phyloP scores from a whole-genome alignment of 2,797 vertebrate genomes.

The Erethizon dorsatum region DNA sequence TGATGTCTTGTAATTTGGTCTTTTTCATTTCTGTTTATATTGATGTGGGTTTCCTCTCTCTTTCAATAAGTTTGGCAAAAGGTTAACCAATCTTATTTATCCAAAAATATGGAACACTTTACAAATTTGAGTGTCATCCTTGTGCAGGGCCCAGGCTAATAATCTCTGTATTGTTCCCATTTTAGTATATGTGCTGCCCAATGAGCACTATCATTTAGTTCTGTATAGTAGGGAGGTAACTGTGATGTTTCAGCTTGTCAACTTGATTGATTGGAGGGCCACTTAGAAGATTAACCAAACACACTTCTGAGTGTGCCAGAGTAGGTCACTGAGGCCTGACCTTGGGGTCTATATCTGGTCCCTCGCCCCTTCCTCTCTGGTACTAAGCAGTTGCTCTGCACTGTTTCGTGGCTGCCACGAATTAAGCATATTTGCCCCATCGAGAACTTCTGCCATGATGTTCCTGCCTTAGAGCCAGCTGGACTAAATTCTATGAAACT shows the following conservation, averaged over 20 bases:
- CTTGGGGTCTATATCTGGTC: background rate
- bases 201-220: background rate
- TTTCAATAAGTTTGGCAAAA: background rate
- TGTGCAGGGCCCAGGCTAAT: background rate
- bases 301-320: background rate
- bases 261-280: background rate
- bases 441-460: background rate
- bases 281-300: background rate
- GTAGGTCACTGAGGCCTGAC: background rate
- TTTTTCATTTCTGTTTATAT: background rate
- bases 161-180: no score
- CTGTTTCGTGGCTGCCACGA: background rate
- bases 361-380: background rate
- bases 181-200: background rate
- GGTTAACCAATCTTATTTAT: background rate
- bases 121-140: background rate
- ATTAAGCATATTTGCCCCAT: background rate
- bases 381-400: no score
- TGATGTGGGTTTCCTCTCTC: background rate
- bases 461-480: background rate
- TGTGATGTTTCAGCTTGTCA: background rate
- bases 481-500: background rate
- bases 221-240: background rate
- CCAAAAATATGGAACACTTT: background rate
- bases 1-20: background rate